These are phyloP conservation scores for Listronotus bonariensis DNA, from an alignment of 1,140 invertebrate genomes.

Conservation along the genomic window DNA sequence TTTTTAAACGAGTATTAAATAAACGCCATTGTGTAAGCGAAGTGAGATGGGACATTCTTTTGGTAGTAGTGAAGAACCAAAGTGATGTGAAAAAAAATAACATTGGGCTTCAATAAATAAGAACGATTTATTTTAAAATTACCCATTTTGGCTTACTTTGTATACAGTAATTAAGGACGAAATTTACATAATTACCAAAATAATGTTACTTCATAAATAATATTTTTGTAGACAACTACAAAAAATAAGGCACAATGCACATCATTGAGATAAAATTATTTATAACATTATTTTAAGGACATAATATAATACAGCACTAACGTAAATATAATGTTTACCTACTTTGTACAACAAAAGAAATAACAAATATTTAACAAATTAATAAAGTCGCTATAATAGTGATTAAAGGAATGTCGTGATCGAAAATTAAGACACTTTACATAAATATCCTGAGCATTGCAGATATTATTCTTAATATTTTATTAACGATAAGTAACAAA, in stretches of 20 bases:
- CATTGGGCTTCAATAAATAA: constrained; percentile 42
- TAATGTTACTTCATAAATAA: constrained; percentile 1
- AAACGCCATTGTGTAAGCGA: no score
- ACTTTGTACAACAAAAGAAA: constrained; percentile 31
- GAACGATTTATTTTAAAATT: constrained; percentile 48
- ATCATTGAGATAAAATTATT: constrained; percentile 15
- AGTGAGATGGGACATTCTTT: no score
- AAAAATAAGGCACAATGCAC: constrained; percentile 41
- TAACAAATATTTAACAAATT: constrained; percentile 35
- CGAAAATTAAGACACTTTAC: constrained; percentile 20
- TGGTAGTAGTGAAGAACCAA: no score
- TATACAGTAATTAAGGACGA: constrained; percentile 42
- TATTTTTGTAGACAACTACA: constrained; percentile 16
- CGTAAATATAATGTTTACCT: constrained; percentile 7
- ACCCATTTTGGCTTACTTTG: constrained; percentile 48
- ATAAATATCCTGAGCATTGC: not conserved
- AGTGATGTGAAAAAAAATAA: constrained; percentile 19
- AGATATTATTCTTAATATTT: no score
- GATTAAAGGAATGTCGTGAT: constrained; percentile 25
- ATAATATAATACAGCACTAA: constrained; percentile 16
- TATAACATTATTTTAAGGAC: constrained; percentile 8
- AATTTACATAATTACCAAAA: constrained; percentile 33
- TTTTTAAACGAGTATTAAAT: no score
- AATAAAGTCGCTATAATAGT: constrained; percentile 25
- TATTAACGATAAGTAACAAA: no score